Evolutionary conservation across 2,113 vertebrate genomes (phyloP), one percentile per base, ranked within the genome.

Genomic region (Macroglossus sobrinus): DNA sequence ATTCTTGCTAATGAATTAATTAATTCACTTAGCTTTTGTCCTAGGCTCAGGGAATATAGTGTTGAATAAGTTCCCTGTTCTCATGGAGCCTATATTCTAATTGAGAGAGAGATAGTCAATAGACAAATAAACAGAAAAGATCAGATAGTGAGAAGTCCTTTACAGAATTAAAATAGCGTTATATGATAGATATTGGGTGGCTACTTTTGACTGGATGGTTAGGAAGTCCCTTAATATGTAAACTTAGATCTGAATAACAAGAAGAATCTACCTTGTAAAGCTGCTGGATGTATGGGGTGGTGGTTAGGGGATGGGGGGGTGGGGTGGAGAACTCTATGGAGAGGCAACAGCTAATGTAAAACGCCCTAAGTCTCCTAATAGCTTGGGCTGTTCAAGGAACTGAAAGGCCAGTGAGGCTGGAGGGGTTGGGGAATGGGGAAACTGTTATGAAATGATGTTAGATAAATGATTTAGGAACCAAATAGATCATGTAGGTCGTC

Each of bases 241-340:
- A 68, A 72, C 14, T 71, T 30, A 84, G 43, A 78, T 74, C 28
- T 88, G 33, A 88, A 86, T 79, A 80, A n/a, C 40, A 89, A 68
- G 80, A 87, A 91, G 33, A 88, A 80, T 72, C 30, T 30, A 94
- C 26, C 68, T 45, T 91, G 57, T 84, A 50, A 79, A 93, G n/a
- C 30, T 59, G 45, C 11, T 76, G 11, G 68, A 26, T 50, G 50
- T 50, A 13, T 50, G 47, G 47, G 45, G 47, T 50, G 47, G 47
- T 50, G 47, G 12, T 50, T 50, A 50, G 47, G 13, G 47, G 47
- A 13, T 50, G 47, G 47, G 47, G 47, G 47, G n/a, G 28, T 57
- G 4, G 4, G 5, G 33, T 26, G 55, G 15, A 76, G 35, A 55
- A 87, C 63, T 94, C 16, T 59, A 93, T 40, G 45, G 30, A 84